These are phyloP conservation scores for Oncopodura yosiiana DNA, from an alignment of 1,140 invertebrate genomes.

Conservation along the genomic window DNA sequence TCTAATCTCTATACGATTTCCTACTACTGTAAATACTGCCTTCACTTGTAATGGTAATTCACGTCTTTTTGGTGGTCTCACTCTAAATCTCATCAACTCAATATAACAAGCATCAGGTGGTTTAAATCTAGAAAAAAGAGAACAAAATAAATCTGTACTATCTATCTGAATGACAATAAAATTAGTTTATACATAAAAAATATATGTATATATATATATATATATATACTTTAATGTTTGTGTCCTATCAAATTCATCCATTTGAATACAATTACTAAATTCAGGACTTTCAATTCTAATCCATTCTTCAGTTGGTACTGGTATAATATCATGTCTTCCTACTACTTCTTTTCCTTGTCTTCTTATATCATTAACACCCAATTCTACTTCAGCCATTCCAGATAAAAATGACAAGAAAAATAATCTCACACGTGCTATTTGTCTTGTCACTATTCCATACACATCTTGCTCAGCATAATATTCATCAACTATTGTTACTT, in stretches of 20 bases:
- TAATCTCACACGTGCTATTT: constrained; percentile 66
- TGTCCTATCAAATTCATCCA: constrained; percentile 79
- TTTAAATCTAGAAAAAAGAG: constrained; percentile 62
- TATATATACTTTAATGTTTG: constrained; percentile 73
- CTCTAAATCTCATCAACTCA: constrained; percentile 90
- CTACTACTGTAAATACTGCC: constrained; percentile 71
- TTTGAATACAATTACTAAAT: constrained; percentile 88
- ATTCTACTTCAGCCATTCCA: constrained; percentile 52
- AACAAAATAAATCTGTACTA: no score
- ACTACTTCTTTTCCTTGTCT: constrained; percentile 97
- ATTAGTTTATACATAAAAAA: neutral
- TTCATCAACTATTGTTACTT: constrained; percentile 93
- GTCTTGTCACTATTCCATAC: constrained; percentile 72
- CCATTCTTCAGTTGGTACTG: constrained; percentile 98
- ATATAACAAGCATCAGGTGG: constrained; percentile 98
- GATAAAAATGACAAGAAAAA: constrained; percentile 34
- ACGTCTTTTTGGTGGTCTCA: constrained; percentile 88
- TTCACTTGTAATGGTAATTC: constrained; percentile 94
- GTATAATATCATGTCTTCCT: constrained; percentile 96
- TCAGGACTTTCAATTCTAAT: constrained; percentile 88
- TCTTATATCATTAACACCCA: constrained; percentile 93
- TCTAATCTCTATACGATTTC: constrained; percentile 79
- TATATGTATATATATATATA: neutral
- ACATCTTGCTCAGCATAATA: constrained; percentile 85
- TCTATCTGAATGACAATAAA: neutral